Evolutionary conservation across 2,888 invertebrate species (phyloP).

Genomic region (Pollenia angustigena): DNA sequence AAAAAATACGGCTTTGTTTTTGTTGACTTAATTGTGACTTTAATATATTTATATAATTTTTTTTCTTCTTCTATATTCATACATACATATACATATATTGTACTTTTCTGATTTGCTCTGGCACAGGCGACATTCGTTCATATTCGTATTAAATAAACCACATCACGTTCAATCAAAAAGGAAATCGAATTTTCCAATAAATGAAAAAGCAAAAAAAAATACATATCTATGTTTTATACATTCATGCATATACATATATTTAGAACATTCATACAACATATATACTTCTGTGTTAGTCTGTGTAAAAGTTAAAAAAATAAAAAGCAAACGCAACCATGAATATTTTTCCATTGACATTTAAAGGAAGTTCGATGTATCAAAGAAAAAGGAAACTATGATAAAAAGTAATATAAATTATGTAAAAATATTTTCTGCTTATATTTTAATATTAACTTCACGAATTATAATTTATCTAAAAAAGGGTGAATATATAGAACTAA

Average conservation of each 20-base stretch:
- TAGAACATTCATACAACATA: neutral
- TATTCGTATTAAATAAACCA: conserved; percentile 71
- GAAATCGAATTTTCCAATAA: conserved; percentile 77
- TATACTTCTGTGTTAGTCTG: neutral
- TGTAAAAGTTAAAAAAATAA: conserved; percentile 20
- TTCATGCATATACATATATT: neutral
- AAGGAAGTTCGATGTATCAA: conserved; percentile 42
- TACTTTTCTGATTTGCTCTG: neutral
- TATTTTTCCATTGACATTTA: conserved; percentile 51
- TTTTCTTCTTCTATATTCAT: neutral
- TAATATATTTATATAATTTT: conserved; percentile 1
- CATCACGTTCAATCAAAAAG: conserved; percentile 74
- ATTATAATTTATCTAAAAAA: too few relatives aligned
- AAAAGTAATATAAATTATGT: conserved; percentile 38
- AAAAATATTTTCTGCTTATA: conserved; percentile 20
- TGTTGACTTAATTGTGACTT: conserved; percentile 38
- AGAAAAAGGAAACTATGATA: conserved; percentile 31
- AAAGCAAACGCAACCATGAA: conserved; percentile 39
- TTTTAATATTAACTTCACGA: neutral
- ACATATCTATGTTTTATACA: neutral
- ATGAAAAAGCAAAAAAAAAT: conserved; percentile 59
- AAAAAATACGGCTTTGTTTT: conserved; percentile 36
- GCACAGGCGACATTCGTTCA: conserved; percentile 9
- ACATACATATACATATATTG: neutral
- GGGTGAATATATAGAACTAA: neutral